Base-by-base conservation (phyloP, 2,797 vertebrate species). In the Lutjanus campechanus region DNA sequence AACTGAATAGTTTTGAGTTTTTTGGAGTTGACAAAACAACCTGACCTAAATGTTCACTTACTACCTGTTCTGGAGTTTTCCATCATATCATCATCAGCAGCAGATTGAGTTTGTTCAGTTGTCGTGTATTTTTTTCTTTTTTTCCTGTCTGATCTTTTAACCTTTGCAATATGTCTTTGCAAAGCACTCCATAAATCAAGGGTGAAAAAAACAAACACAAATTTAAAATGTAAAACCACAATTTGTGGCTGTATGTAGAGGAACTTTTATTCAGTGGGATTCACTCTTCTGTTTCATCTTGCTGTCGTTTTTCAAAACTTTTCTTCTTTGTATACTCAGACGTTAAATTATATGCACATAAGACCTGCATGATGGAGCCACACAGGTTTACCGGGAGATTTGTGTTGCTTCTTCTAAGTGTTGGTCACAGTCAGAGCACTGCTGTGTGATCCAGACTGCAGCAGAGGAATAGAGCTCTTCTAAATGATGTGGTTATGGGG, bases 401-500 rank as follows among this genome's bases (percentile, higher is more conserved):
- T 59, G 54, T 70, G 54, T 11, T 49, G 47, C 16, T 61, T 44
- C 49, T 58, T 74, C 12, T 54, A 7, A 60, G 22, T 19, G 25
- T 22, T 44, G 60, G 20, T 50, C n/a, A 19, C 60, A 54, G 46
- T 29, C 43, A 58, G 41, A 66, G 22, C 20, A n/a, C 50, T 12
- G 19, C 58, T 41, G 36, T 59, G 8, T 69, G 59, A 76, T 51
- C 53, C 73, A 43, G 56, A 73, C 50, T 54, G 60, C 46, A 71
- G 51, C 54, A 53, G 58, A 56, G 73, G 53, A 65, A 62, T 16
- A 44, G 46, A 76, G 49, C 72, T 69, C 73, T 51, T 20, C 56
- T 74, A 68, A 82, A 76, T 74, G 40, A 83, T 69, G 69, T 29
- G 69, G 51, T 80, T 73, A 76, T 71, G 67, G 67, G 64, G 58